phyloP scores from a whole-genome alignment of 2,113 vertebrate genomes.

The Bubo scandiacus region DNA sequence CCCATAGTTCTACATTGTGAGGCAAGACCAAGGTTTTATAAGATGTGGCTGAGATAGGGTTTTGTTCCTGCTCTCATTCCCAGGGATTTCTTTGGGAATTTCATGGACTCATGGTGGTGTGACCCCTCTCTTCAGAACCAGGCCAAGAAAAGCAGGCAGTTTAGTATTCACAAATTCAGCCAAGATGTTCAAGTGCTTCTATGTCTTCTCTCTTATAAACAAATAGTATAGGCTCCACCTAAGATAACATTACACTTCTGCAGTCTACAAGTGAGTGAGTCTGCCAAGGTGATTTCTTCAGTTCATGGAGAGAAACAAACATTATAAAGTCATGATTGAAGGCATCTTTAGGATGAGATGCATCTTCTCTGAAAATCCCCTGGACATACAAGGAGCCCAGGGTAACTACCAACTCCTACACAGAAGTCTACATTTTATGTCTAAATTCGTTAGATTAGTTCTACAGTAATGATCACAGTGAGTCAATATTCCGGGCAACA shows the following conservation, averaged over 20 bases:
- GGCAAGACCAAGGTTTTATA: neutral
- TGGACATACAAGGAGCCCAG: neutral
- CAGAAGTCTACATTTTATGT: neutral
- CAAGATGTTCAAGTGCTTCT: neutral
- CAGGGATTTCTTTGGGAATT: neutral
- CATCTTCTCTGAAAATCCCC: neutral
- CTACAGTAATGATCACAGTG: neutral
- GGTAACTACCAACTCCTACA: neutral
- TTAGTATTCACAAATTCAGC: neutral
- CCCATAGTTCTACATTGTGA: no score
- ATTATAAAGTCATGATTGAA: neutral
- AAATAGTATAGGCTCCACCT: neutral
- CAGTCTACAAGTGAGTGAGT: neutral
- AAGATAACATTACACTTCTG: neutral
- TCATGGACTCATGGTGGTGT: neutral
- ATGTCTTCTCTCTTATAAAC: neutral
- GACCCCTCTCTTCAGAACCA: neutral
- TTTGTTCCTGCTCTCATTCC: neutral
- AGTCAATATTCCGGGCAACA: neutral
- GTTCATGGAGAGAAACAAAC: neutral
- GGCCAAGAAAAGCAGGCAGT: neutral
- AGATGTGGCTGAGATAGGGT: neutral
- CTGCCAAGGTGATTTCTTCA: neutral
- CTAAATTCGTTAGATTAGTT: neutral
- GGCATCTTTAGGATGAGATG: neutral